phyloP scores from a whole-genome alignment of 2,113 vertebrate species.

The Xerus inauris region DNA sequence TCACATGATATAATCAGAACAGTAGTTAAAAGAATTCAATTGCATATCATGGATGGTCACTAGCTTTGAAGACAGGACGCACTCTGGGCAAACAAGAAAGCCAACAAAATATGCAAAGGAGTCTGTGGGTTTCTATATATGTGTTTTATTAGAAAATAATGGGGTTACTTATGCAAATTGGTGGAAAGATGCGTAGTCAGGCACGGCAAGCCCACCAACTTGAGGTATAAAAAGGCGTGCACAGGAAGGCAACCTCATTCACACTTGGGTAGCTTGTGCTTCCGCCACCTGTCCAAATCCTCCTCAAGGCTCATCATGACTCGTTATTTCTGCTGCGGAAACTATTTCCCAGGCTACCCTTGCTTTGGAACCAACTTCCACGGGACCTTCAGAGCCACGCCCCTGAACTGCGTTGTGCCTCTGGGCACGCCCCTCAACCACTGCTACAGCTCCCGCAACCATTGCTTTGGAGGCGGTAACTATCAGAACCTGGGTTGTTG shows the following conservation, averaged over 20 bases:
- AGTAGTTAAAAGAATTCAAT: slow-evolving; percentile 47
- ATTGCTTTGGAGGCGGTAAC: slow-evolving; percentile 57
- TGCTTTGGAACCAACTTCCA: slow-evolving; percentile 79
- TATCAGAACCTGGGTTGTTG: not conserved
- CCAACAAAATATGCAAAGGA: slow-evolving; percentile 59
- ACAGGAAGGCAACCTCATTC: slow-evolving; percentile 29
- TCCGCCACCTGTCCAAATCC: not conserved
- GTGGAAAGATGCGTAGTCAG: not conserved
- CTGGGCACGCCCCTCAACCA: slow-evolving; percentile 73
- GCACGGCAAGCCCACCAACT: not conserved
- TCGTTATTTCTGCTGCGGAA: slow-evolving; percentile 78
- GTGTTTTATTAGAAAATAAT: slow-evolving; percentile 57
- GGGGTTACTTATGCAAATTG: slow-evolving; percentile 54
- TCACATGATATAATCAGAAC: not conserved
- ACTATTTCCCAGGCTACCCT: slow-evolving; percentile 79
- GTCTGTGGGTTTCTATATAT: slow-evolving; percentile 60
- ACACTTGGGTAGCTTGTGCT: not conserved
- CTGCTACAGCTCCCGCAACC: slow-evolving; percentile 71
- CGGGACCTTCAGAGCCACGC: slow-evolving; percentile 71
- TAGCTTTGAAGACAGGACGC: slow-evolving; percentile 65
- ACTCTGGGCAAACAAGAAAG: slow-evolving; percentile 60
- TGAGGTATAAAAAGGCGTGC: slow-evolving; percentile 66
- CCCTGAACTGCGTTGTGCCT: slow-evolving; percentile 73
- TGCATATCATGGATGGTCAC: not conserved
- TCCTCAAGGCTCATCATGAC: slow-evolving; percentile 64